Base-by-base conservation (phyloP, 2,113 vertebrate species). In the Melanotaenia duboulayi region DNA sequence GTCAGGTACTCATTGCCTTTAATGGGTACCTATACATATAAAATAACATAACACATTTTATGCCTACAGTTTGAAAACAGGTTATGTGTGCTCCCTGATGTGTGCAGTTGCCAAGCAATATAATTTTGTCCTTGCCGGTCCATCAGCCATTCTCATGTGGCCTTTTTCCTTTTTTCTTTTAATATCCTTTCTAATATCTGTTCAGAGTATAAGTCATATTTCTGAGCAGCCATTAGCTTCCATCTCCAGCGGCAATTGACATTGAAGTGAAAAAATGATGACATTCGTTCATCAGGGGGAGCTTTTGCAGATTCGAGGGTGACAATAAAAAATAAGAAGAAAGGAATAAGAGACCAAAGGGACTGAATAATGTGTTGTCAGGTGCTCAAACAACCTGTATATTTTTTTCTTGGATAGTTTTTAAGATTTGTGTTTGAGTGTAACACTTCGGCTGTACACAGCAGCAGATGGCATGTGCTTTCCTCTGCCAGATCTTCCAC, bases 391-490 rank as follows among this genome's bases (percentile, higher is more conserved):
- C 3, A 3, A 42, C 2, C 13, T 22, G 4, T 58, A 35, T 7
- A 60, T 39, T 57, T 24, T 52, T 23, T 14, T 56, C 16, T 62
- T 46, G 49, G 56, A 48, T 44, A 54, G 54, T 71, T 35, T 35
- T 35, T 35, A 51, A 71, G 63, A 69, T 84, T 67, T 74, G 56
- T 71, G 61, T 80, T 66, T 81, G 51, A 69, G 59, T 67, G 22
- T 50, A 55, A 59, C 35, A 19, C 71, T 74, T 82, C 59, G 22
- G 44, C 60, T 60, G 55, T 51, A n/a, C 4, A 56, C 28, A 23
- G 72, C 63, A 80, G 69, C 89, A 92, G 91, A 90, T 89, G 91
- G 88, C 64, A 37, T 78, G 56, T 76, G 71, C 51, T 52, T 60
- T 76, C 37, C 25, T 51, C 52, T 73, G 55, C 62, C 46, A 57